Percentiles rank a stretch among this genome's conserved stretches.
Conservation (phyloP, 2,797 vertebrate genomes). For the Choloepus didactylus region DNA sequence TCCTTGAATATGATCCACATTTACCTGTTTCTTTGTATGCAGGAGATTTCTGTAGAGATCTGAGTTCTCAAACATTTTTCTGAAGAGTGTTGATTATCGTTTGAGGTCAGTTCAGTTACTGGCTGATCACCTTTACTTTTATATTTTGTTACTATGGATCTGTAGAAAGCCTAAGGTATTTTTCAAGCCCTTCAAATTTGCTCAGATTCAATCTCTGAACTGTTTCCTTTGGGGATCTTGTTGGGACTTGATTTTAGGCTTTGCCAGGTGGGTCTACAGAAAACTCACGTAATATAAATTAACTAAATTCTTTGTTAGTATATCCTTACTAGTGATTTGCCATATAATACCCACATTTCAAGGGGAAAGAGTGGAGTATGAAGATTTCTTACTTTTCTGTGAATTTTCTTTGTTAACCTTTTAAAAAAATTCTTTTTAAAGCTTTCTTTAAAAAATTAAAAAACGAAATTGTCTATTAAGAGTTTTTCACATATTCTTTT, state of each 20-base stretch:
- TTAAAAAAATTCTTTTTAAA: no score
- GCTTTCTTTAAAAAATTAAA: neutral
- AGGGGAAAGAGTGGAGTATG: neutral
- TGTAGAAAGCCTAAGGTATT: neutral
- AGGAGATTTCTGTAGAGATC: slow-evolving; percentile 2
- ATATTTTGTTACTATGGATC: neutral
- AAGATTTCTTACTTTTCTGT: slow-evolving; percentile 45
- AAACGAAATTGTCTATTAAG: neutral
- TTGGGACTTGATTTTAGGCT: slow-evolving; percentile 33
- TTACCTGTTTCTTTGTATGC: neutral
- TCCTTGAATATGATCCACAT: neutral
- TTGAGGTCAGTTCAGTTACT: slow-evolving; percentile 10
- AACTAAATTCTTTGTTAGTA: slow-evolving; percentile 45
- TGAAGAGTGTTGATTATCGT: slow-evolving; percentile 3
- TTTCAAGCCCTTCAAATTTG: neutral
- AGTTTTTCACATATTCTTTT: slow-evolving; percentile 17
- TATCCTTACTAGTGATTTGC: neutral
- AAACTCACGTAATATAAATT: neutral
- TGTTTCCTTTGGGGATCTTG: neutral
- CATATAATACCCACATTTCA: neutral
- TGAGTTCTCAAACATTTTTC: neutral
- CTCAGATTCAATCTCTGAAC: neutral
- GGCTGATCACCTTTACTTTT: neutral
- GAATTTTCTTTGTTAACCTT: slow-evolving; percentile 46
- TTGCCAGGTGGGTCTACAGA: slow-evolving; percentile 12